Base-by-base conservation (phyloP, 2,888 invertebrate genomes). In the Ophonus ardosiacus region DNA sequence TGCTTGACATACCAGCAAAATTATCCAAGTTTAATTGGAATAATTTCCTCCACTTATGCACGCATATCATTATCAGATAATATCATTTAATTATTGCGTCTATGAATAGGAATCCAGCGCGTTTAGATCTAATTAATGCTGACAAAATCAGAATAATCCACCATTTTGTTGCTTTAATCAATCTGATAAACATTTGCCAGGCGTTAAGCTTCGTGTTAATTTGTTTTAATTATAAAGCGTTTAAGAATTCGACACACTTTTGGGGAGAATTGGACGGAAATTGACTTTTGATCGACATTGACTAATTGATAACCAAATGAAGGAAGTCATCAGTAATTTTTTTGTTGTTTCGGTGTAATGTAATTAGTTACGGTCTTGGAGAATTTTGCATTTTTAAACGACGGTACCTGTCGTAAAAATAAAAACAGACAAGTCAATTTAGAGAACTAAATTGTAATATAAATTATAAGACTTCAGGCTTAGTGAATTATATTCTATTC, bases 1-100 rank as follows among this genome's bases (percentile, higher is more conserved):
- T 63, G 0, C 4, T 63, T 24, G 7, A 21, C 18, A 63, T 63
- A 21, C 63, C 24, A 13, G 24, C 18, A 63, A 21, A 63, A 13
- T 63, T 63, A 63, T 21, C 17, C 21, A 4, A 2, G 18, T 63
- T 63, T 63, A 63, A 63, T 63, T 63, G 63, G 24, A 13, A 21
- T 21, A 63, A 63, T 63, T 63, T 63, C 63, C 63, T 63, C 8
- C 63, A 13, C 13, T 24, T 63, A 24, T 21, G 5, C 10, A 21
- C 24, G 71, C 17, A 38, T 38, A 71, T 71, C 40, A 71, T 71
- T 71, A 71, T 40, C 10, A 43, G 71, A 71, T 71, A 10, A 3
- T 71, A 71, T 71, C 71, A 40, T 71, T 71, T 71, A 71, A 71
- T 38, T 71, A 71, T 71, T 71, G 31, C 24, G 40, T 71, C 38